These are phyloP conservation scores for Anagyrus pseudococci DNA, from an alignment of 2,888 invertebrate genomes.

Conservation along the genomic window DNA sequence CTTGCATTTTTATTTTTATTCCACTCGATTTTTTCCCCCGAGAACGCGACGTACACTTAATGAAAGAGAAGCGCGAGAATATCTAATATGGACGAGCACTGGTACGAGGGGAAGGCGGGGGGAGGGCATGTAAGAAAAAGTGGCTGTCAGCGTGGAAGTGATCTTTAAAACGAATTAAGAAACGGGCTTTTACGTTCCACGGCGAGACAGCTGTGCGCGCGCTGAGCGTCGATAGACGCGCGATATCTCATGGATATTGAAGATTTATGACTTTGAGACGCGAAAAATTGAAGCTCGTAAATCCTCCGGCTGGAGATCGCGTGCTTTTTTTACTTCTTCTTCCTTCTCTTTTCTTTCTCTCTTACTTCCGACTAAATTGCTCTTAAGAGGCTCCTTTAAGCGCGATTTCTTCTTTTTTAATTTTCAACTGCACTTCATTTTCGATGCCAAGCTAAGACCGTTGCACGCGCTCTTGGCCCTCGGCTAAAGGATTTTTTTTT, in stretches of 20 bases:
- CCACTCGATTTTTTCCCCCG: no score
- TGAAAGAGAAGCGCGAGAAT: conserved; percentile 4
- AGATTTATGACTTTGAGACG: conserved; percentile 22
- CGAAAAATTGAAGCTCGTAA: conserved; percentile 12
- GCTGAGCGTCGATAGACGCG: not conserved
- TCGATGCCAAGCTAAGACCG: no score
- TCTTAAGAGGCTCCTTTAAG: not conserved
- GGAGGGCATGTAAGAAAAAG: conserved; percentile 9
- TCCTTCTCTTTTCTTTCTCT: no score
- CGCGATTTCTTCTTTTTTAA: not conserved
- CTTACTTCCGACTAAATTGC: conserved; percentile 4
- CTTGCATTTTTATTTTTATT: no score
- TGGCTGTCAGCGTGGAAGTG: conserved; percentile 15
- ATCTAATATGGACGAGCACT: no score
- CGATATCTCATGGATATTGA: conserved; percentile 6
- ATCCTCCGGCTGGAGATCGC: not conserved
- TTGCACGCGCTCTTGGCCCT: no score
- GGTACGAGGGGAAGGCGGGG: conserved; percentile 2
- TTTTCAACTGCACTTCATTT: not conserved
- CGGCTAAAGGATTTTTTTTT: no score
- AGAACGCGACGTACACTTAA: not conserved
- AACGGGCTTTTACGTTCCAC: not conserved
- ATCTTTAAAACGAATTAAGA: conserved; percentile 15
- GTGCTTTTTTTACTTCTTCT: not conserved
- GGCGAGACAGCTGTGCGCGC: no score